Evolutionary conservation across 2,113 vertebrate species (phyloP).

Genomic region (Nipponia nippon): DNA sequence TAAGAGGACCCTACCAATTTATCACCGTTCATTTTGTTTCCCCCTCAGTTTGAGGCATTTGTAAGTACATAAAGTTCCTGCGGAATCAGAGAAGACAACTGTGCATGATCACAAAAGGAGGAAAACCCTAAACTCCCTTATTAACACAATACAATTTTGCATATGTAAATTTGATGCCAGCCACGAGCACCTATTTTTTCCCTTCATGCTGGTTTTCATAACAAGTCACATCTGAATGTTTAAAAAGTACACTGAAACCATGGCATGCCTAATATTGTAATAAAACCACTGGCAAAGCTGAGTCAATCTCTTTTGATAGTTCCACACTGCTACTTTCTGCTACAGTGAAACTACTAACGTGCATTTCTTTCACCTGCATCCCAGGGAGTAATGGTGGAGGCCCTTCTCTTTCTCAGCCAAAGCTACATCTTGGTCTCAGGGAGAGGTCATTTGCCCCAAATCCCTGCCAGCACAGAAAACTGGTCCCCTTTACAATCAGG

Average conservation of each 20-base stretch:
- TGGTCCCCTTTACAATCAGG: background rate
- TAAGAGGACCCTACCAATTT: background rate
- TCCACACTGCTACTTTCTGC: background rate
- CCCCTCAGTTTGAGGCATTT: background rate
- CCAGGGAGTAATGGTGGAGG: background rate
- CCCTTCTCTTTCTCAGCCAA: background rate
- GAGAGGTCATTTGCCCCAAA: background rate
- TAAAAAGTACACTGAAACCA: background rate
- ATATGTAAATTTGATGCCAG: background rate
- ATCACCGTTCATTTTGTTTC: background rate
- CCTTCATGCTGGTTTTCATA: background rate
- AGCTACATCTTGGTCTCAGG: background rate
- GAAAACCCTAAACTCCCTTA: background rate
- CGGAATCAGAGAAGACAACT: background rate
- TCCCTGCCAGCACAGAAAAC: background rate
- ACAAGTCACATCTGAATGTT: background rate
- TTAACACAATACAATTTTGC: background rate
- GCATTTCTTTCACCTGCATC: background rate
- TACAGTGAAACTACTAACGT: rapidly evolving
- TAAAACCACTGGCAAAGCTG: background rate
- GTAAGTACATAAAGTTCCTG: background rate
- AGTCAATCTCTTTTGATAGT: background rate
- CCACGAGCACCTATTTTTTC: background rate
- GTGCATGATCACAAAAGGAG: background rate
- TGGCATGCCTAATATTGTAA: background rate